Conservation (phyloP, 2,888 invertebrate species). For the Zaprionus lineosus region DNA sequence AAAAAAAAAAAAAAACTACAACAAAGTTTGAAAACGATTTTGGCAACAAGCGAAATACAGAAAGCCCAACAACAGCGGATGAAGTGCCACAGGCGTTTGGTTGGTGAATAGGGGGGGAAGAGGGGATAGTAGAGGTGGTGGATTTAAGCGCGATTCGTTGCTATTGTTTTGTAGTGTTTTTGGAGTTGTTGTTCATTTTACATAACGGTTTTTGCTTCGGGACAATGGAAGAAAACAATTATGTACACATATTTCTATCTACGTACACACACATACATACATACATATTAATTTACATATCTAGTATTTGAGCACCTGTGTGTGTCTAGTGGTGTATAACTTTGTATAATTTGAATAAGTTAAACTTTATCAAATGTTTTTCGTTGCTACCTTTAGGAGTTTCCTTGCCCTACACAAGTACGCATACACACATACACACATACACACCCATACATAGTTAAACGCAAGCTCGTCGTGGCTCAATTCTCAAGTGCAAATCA, state of each 20-base stretch:
- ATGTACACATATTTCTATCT: slow-evolving; percentile 6
- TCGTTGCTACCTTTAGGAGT: slow-evolving; percentile 23
- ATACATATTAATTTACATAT: too few relatives aligned
- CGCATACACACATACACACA: slow-evolving; percentile 1
- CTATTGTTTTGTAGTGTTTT: slow-evolving; percentile 29
- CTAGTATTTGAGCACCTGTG: background rate
- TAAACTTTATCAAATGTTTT: slow-evolving; percentile 27
- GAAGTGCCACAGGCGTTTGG: background rate
- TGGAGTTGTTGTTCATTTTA: slow-evolving; percentile 35
- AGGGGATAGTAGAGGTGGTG: background rate
- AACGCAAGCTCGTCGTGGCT: too few relatives aligned
- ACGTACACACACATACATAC: background rate
- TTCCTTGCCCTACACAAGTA: background rate
- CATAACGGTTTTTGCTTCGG: slow-evolving; percentile 34
- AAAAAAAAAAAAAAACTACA: slow-evolving; percentile 29
- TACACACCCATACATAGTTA: too few relatives aligned
- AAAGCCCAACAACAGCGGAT: slow-evolving; percentile 5
- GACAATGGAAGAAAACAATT: slow-evolving; percentile 25
- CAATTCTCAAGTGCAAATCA: slow-evolving; percentile 59
- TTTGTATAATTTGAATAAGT: slow-evolving; percentile 4
- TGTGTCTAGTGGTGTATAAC: background rate
- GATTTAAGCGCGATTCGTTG: slow-evolving; percentile 20
- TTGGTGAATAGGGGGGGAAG: background rate
- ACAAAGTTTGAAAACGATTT: slow-evolving; percentile 32
- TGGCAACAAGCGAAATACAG: slow-evolving; percentile 34